These are phyloP conservation scores for Muscicapa comitata DNA, from an alignment of 2,797 vertebrate species.

Conservation along the genomic window DNA sequence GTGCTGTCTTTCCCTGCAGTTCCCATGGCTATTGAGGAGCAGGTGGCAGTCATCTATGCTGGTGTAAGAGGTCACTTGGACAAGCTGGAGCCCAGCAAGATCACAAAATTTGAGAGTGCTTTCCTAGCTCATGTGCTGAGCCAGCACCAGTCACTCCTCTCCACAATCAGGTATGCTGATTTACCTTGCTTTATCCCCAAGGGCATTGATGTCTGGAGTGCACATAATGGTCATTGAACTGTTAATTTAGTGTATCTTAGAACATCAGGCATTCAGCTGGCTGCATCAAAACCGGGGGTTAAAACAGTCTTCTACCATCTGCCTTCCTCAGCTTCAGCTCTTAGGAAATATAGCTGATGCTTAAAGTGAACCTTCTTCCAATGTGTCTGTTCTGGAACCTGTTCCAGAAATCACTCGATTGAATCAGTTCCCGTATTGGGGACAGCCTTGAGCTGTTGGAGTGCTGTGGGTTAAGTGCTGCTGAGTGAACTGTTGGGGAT, in stretches of 20 bases:
- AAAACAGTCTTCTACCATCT: not conserved
- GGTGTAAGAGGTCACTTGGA: constrained; percentile 95
- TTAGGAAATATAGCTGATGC: not conserved
- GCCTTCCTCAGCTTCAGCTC: not conserved
- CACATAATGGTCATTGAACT: not conserved
- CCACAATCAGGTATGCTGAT: constrained; percentile 81
- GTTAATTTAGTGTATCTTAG: not conserved
- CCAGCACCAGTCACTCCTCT: constrained; percentile 89
- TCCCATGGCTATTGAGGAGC: constrained; percentile 99
- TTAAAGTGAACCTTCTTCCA: not conserved
- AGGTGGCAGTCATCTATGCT: constrained; percentile 95
- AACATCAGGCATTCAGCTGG: not conserved
- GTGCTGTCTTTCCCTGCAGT: constrained; percentile 48
- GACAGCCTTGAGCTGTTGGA: not conserved
- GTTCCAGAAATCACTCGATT: not conserved
- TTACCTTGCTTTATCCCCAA: fast-evolving
- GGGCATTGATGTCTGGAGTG: not conserved
- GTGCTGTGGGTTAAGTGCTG: not conserved
- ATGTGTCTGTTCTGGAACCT: fast-evolving
- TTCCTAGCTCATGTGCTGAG: constrained; percentile 91
- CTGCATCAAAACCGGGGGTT: not conserved
- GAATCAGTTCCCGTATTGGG: fast-evolving
- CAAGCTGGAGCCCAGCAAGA: constrained; percentile 98
- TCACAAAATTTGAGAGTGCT: constrained; percentile 93
- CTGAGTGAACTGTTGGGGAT: too few species aligned